Conservation (phyloP, 2,113 vertebrate genomes). For the Calonectris borealis region DNA sequence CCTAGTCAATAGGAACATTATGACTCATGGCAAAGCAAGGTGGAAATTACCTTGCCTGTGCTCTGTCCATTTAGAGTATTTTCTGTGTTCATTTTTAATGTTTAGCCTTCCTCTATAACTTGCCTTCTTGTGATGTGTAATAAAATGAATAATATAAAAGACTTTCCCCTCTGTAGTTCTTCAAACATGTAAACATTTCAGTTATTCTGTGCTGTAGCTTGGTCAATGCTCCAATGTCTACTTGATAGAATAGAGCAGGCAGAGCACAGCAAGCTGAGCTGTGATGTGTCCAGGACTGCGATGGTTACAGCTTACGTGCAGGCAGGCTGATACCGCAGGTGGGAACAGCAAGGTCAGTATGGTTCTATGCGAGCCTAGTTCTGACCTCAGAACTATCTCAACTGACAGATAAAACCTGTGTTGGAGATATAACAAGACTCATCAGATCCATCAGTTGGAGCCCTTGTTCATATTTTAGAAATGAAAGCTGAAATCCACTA, state of each 20-base stretch:
- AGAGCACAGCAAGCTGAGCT: neutral
- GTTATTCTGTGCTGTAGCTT: neutral
- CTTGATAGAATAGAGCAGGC: neutral
- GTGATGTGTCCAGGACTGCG: neutral
- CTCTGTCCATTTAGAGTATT: neutral
- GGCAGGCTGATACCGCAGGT: neutral
- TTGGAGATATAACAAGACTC: neutral
- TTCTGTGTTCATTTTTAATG: neutral
- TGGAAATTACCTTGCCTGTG: neutral
- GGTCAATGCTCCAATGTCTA: neutral
- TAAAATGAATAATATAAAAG: neutral
- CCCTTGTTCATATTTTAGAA: neutral
- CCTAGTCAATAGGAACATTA: neutral
- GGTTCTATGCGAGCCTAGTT: neutral
- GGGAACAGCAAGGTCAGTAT: neutral
- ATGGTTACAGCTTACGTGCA: rapidly evolving
- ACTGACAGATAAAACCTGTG: neutral
- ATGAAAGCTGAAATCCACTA: neutral
- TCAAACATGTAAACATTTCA: neutral
- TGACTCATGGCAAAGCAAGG: neutral
- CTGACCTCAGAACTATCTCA: neutral
- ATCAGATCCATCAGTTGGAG: neutral
- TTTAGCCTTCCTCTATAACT: neutral
- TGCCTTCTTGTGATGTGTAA: neutral
- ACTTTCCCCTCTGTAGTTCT: neutral